Evolutionary conservation across 30 jellyfish, hydroid and myxozoan species (phyloP), one percentile per base, ranked within the genome.

Genomic region (Chrysaora quinquecirrha): DNA sequence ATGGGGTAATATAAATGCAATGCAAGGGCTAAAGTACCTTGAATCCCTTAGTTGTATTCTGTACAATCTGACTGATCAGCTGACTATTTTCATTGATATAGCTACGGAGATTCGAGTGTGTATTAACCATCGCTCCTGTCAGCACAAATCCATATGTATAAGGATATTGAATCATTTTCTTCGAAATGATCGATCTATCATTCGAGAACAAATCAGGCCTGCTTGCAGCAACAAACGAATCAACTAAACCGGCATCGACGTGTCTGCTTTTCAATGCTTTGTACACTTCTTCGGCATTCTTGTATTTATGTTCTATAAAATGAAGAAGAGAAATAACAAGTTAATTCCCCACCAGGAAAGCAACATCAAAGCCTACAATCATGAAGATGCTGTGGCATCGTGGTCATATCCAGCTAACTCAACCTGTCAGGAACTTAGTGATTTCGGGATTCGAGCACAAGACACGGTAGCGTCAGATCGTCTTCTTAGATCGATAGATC

Each of bases 201-300:
- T n/a, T n/a, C 43, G 79, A 43, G 38, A 83, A 83, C 34, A 83
- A 27, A 70, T 83, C 93, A 23, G 86, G 77, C 48, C 93, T 24
- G 25, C 52, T 43, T 21, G 93, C 93, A 0, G 81, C 93, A 3
- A 72, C 82, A 38, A 34, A 83, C 23, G 93, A 69, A 71, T 83
- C 93, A 11, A 83, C 80, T 16, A 83, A 75, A 0, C 79, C 86
- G 32, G 86, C 86, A 9, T 70, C 79, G 0, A 83, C 93, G 31
- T 52, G 46, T n/a, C 93, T 28, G 48, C 58, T 73, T 52, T 71
- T 83, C 48, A 83, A 29, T 61, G 86, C 86, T 30, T 27, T 64
- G 71, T 30, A 70, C 10, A 83, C 93, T 0, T 71, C 86, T 12
- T 83, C 87, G 3, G 43, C 46, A n/a, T 43, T 83, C 50, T 24